Evolutionary conservation across 1,140 invertebrate species (phyloP).

Genomic region (Hydropsyche tenuis): DNA sequence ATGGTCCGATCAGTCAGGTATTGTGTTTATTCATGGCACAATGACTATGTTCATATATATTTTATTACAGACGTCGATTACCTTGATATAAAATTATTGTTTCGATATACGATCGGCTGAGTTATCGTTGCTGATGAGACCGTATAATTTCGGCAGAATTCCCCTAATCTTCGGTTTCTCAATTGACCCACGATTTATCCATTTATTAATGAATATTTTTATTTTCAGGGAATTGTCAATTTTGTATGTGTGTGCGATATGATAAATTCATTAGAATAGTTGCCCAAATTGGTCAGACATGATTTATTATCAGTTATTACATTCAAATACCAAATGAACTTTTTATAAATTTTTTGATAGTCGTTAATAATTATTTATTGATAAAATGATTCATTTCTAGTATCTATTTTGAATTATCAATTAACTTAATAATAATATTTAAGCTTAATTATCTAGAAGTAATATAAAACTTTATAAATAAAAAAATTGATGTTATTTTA

Average conservation of each 20-base stretch:
- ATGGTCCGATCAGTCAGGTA: slow-evolving; percentile 49
- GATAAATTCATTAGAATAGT: neutral
- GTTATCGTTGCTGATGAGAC: slow-evolving; percentile 5
- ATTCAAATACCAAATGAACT: too few relatives aligned
- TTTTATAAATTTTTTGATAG: too few relatives aligned
- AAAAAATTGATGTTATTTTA: slow-evolving; percentile 10
- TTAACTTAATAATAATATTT: too few relatives aligned
- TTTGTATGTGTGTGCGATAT: neutral
- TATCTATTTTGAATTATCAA: neutral
- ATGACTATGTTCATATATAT: slow-evolving; percentile 20
- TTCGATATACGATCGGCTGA: neutral
- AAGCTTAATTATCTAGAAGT: too few relatives aligned
- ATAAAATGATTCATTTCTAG: neutral
- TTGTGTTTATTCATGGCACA: slow-evolving; percentile 28
- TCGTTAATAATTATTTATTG: neutral
- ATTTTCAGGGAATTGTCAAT: slow-evolving; percentile 1
- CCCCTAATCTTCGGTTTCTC: neutral
- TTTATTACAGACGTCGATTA: slow-evolving; percentile 29
- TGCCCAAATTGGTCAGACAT: slow-evolving; percentile 15
- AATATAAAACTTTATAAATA: too few relatives aligned
- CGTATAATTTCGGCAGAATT: slow-evolving; percentile 8
- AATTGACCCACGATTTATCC: neutral
- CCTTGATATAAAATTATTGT: neutral
- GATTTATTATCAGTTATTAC: neutral
- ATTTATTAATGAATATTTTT: slow-evolving; percentile 15